phyloP scores from a whole-genome alignment of 2,888 invertebrate species.

The Unio delphinus region DNA sequence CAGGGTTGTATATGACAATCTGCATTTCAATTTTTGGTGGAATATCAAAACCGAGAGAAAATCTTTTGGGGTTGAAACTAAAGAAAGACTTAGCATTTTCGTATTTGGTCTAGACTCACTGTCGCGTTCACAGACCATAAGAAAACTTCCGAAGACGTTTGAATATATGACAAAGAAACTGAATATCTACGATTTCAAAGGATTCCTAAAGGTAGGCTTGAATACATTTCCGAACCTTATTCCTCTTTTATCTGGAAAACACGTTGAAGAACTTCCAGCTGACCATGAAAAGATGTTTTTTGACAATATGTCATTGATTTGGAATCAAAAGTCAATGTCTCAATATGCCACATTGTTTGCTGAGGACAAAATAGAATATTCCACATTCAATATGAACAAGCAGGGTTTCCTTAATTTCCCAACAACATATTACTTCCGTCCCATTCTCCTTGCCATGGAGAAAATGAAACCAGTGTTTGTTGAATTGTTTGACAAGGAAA shows the following conservation, averaged over 20 bases:
- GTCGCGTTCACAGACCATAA: conserved; percentile 21
- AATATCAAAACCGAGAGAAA: background rate
- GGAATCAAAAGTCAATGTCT: conserved; percentile 84
- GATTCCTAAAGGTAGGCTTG: conserved; percentile 37
- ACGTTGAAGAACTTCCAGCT: conserved; percentile 6
- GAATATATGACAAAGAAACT: conserved; percentile 28
- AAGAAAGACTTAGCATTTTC: conserved; percentile 17
- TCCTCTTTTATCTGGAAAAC: conserved; percentile 31
- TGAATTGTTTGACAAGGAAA: no score
- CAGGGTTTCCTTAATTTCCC: conserved; percentile 82
- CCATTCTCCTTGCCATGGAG: conserved; percentile 78
- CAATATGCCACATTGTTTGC: conserved; percentile 83
- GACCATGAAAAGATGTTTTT: conserved; percentile 12
- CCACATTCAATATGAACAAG: conserved; percentile 85
- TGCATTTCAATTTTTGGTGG: conserved; percentile 21
- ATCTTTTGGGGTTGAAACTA: conserved; percentile 9
- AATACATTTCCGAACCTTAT: conserved; percentile 38
- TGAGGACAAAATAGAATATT: conserved; percentile 85
- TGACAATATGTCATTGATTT: conserved; percentile 80
- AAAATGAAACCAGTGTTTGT: conserved; percentile 31
- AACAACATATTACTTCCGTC: conserved; percentile 87
- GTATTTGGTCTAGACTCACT: conserved; percentile 25
- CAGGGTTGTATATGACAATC: conserved; percentile 17
- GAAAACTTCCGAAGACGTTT: conserved; percentile 31
- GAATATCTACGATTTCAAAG: conserved; percentile 30